These are phyloP conservation scores for Petroica traversi DNA, from an alignment of 2,113 vertebrate genomes.

Conservation along the genomic window DNA sequence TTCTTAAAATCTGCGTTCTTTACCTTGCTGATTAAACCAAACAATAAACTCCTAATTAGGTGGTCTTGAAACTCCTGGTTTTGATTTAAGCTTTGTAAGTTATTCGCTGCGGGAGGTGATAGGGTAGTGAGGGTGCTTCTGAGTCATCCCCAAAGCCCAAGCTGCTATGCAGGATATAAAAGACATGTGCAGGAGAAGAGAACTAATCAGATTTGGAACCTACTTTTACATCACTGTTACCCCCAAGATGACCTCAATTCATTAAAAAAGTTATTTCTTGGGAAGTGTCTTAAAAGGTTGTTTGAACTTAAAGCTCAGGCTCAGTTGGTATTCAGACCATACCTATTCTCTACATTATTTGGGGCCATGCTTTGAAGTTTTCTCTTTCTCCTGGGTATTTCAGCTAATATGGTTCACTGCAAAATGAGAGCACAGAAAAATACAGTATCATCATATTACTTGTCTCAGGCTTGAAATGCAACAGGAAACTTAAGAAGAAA, in stretches of 20 bases:
- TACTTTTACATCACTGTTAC: conserved; percentile 50
- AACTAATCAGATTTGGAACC: background rate
- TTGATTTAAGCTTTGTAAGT: conserved; percentile 14
- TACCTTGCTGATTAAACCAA: conserved; percentile 1
- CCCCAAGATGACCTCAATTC: conserved; percentile 64
- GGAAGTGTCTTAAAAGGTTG: conserved; percentile 59
- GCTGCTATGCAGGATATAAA: background rate
- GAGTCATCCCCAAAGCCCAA: background rate
- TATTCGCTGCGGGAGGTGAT: background rate
- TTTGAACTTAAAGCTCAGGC: conserved; percentile 63
- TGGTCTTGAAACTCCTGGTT: background rate
- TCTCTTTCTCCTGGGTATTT: conserved; percentile 61
- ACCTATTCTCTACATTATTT: conserved; percentile 40
- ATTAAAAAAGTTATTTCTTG: conserved; percentile 73
- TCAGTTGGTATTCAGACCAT: conserved; percentile 56
- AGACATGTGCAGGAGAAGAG: background rate
- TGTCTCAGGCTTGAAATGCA: background rate
- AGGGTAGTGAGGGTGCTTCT: background rate
- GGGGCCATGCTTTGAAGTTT: conserved; percentile 62
- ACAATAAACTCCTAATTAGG: conserved; percentile 35
- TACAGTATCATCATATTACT: conserved; percentile 33
- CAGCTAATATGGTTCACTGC: conserved; percentile 53
- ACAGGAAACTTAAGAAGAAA: background rate
- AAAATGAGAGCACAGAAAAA: conserved; percentile 46
- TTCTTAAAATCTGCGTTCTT: background rate